Percentiles rank a stretch among this genome's conserved stretches.
These are phyloP conservation scores for Pteronotus mesoamericanus DNA, from an alignment of 2,797 vertebrate genomes.

Conservation along the genomic window DNA sequence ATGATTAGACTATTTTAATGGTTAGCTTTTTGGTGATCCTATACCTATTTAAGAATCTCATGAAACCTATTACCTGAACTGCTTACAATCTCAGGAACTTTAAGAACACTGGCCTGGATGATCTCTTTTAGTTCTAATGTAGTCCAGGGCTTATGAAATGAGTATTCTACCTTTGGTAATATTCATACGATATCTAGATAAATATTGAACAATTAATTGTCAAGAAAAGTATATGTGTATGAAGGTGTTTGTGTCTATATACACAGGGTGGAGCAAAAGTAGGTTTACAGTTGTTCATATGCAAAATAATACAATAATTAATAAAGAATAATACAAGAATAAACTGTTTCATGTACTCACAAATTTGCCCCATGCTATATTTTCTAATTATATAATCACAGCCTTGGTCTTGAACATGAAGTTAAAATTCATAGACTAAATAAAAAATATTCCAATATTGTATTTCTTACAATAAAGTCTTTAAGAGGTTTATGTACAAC, in stretches of 20 bases:
- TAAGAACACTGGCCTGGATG: not conserved
- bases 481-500: not conserved
- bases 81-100: not conserved
- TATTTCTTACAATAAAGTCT: conserved; percentile 5
- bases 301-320: not conserved
- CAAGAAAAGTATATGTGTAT: not conserved
- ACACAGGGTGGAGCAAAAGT: not conserved
- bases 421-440: not conserved
- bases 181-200: not conserved
- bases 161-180: not conserved
- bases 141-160: not conserved
- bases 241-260: not conserved
- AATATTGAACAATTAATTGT: not conserved
- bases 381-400: conserved; percentile 18
- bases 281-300: not conserved
- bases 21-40: not conserved
- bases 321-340: not conserved
- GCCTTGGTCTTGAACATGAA: not conserved
- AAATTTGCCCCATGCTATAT: not conserved
- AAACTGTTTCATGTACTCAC: not conserved
- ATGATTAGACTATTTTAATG: not conserved
- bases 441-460: not conserved
- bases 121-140: not conserved
- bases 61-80: not conserved
- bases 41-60: not conserved